phyloP scores from a whole-genome alignment of 1,140 invertebrate species.

The Pogonomyrmex barbatus region DNA sequence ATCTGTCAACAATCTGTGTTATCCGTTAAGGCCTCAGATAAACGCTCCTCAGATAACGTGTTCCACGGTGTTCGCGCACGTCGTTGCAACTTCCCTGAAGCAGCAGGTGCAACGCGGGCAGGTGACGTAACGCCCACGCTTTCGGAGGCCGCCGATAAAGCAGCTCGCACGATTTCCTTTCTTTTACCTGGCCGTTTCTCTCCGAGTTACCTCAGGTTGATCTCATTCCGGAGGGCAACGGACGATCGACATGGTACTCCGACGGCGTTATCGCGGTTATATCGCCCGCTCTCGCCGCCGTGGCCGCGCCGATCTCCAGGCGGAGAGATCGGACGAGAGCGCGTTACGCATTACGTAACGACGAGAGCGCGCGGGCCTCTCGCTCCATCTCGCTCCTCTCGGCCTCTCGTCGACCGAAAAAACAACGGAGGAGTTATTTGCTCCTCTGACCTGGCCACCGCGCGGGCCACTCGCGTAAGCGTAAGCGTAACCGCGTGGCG shows the following conservation, averaged over 20 bases:
- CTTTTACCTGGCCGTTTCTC: slow-evolving; percentile 10
- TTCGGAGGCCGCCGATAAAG: slow-evolving; percentile 11
- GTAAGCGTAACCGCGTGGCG: slow-evolving; percentile 44
- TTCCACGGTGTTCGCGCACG: background rate
- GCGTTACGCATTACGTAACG: slow-evolving; percentile 45
- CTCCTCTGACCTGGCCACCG: background rate
- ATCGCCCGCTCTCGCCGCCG: background rate
- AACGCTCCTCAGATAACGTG: slow-evolving; percentile 3
- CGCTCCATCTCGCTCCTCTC: too few relatives aligned
- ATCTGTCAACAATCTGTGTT: background rate
- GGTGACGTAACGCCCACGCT: slow-evolving; percentile 19
- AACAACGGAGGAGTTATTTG: slow-evolving; percentile 10
- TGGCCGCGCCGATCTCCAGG: background rate
- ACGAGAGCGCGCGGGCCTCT: too few relatives aligned
- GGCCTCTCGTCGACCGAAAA: background rate
- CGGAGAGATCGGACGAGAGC: slow-evolving; percentile 4
- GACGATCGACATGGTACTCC: background rate
- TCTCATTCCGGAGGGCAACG: background rate
- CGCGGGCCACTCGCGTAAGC: slow-evolving; percentile 34
- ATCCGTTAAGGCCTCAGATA: slow-evolving; percentile 3
- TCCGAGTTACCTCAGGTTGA: slow-evolving; percentile 34
- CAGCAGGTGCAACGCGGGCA: slow-evolving; percentile 50
- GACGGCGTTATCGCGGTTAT: background rate
- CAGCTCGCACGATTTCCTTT: slow-evolving; percentile 16
- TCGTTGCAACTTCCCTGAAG: background rate